Conservation (phyloP, 1,140 invertebrate species). For the Macrobrachium nipponense region DNA sequence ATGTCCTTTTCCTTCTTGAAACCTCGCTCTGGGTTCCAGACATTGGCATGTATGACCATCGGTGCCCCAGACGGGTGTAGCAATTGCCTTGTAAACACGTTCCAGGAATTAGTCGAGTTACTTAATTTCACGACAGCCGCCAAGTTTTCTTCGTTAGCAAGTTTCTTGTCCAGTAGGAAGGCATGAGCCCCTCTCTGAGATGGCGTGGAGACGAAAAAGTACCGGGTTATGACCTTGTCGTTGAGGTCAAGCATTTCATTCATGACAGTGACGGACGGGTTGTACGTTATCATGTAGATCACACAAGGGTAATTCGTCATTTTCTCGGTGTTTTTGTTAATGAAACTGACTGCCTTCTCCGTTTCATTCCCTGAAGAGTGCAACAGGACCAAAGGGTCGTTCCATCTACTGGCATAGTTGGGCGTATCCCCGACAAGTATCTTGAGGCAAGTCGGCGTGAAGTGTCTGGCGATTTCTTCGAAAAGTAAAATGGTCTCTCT, state of each 20-base stretch:
- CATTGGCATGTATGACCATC: neutral
- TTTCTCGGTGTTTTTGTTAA: conserved; percentile 26
- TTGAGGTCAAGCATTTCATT: conserved; percentile 5
- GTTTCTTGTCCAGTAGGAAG: conserved; percentile 34
- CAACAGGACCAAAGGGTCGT: neutral
- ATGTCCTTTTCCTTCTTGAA: neutral
- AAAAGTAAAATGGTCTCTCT: conserved; percentile 3
- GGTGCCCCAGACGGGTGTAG: conserved; percentile 33
- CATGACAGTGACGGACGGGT: neutral
- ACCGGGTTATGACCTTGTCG: conserved; percentile 26
- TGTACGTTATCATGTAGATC: conserved; percentile 17
- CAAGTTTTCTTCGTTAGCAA: conserved; percentile 33
- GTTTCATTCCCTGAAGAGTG: neutral
- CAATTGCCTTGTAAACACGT: conserved; percentile 33
- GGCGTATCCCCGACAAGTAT: conserved; percentile 11
- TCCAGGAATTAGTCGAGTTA: neutral
- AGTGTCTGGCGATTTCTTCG: conserved; percentile 4
- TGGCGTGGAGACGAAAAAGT: conserved; percentile 13
- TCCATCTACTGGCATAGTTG: neutral
- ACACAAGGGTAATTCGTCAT: conserved; percentile 31
- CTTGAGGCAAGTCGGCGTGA: conserved; percentile 33
- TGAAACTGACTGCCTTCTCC: neutral
- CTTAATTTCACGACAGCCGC: conserved; percentile 12
- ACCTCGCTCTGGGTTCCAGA: neutral
- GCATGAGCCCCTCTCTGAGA: neutral